These are phyloP conservation scores for Phycodurus eques DNA, from an alignment of 2,113 vertebrate species.

Conservation along the genomic window DNA sequence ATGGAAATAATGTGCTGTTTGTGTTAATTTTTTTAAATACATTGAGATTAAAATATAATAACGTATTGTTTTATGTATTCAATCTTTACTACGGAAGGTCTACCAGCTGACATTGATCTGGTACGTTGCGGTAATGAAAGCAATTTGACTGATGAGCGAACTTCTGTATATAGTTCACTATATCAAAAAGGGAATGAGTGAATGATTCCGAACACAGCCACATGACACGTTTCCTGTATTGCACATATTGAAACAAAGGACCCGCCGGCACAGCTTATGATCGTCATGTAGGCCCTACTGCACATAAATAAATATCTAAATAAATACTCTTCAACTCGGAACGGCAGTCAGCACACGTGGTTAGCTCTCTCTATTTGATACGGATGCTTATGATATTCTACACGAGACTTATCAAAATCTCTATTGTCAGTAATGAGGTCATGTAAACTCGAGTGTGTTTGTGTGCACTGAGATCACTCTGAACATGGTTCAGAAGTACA, in stretches of 20 bases:
- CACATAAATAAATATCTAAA: constrained; percentile 52
- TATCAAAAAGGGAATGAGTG: neutral
- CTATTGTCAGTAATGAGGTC: neutral
- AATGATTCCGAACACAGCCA: neutral
- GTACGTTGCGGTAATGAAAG: neutral
- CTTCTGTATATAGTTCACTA: no score
- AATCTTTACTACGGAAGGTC: no score
- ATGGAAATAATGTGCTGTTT: no score
- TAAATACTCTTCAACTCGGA: constrained; percentile 21
- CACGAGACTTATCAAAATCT: constrained; percentile 5
- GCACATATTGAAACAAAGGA: constrained; percentile 44
- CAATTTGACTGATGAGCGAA: neutral
- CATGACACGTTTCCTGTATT: constrained; percentile 38
- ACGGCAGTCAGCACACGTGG: neutral
- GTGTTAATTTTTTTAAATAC: neutral
- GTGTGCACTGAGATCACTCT: constrained; percentile 26
- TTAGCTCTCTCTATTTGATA: neutral
- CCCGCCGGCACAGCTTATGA: constrained; percentile 7
- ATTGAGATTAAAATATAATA: no score
- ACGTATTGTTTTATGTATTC: neutral
- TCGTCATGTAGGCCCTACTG: constrained; percentile 22
- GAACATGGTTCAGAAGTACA: constrained; percentile 51
- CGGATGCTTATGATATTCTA: neutral
- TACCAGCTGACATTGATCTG: neutral
- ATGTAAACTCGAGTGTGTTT: constrained; percentile 5